A percentile compares a stretch with the other conserved stretches of the same genome.
These are phyloP conservation scores for Urocyon cinereoargenteus DNA, from an alignment of 2,797 vertebrate species.

Conservation along the genomic window DNA sequence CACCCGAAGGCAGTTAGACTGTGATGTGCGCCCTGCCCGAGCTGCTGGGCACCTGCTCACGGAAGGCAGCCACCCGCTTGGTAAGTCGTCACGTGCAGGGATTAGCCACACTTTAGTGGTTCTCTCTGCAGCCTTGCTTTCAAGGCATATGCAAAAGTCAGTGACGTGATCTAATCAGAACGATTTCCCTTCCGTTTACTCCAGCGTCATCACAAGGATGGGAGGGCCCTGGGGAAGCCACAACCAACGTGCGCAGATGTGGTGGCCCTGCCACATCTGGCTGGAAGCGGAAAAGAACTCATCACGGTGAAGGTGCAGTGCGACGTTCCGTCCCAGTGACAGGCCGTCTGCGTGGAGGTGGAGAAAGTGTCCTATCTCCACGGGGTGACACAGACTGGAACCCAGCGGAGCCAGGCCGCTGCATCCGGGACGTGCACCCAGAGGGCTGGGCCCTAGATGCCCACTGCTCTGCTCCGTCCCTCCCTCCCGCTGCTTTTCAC, in stretches of 20 bases:
- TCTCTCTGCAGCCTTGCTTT: neutral
- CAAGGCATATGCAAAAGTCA: neutral
- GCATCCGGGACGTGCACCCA: rapidly evolving
- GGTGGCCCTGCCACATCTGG: neutral
- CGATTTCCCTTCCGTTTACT: neutral
- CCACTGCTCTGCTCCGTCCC: rapidly evolving
- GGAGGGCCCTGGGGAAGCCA: neutral
- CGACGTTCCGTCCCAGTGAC: rapidly evolving
- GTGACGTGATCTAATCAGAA: neutral
- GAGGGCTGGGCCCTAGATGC: rapidly evolving
- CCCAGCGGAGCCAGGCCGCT: rapidly evolving
- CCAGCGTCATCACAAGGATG: neutral
- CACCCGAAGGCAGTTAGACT: neutral
- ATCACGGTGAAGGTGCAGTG: rapidly evolving
- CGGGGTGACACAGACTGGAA: rapidly evolving
- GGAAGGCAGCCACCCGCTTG: neutral
- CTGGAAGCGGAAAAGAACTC: neutral
- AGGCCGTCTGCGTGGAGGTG: neutral
- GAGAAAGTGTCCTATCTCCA: neutral
- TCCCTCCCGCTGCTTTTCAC: neutral
- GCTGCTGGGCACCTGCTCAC: rapidly evolving
- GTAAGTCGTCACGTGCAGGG: rapidly evolving
- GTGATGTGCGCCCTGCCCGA: rapidly evolving
- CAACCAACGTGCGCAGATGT: too few relatives aligned
- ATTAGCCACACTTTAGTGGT: neutral